These are phyloP conservation scores for Actinostola sp. DNA, from an alignment of 92 coral and sea anemone genomes.

Conservation along the genomic window DNA sequence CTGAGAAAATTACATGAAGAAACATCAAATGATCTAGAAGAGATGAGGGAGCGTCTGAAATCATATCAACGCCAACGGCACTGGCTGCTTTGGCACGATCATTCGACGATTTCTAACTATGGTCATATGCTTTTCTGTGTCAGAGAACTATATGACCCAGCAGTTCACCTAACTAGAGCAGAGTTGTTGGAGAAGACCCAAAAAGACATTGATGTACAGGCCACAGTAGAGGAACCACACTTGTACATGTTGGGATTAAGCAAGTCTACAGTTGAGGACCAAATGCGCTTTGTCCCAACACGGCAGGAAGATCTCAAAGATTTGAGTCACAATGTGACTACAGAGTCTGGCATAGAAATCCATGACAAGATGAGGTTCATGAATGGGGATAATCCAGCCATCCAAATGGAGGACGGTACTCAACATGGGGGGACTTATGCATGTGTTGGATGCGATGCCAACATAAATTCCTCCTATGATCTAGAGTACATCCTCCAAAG, in stretches of 20 bases:
- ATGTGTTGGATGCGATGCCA: slow-evolving; percentile 15
- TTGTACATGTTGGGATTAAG: slow-evolving; percentile 5
- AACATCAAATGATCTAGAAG: not conserved
- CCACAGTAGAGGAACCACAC: slow-evolving; percentile 8
- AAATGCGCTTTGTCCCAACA: slow-evolving; percentile 1
- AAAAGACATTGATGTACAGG: slow-evolving; percentile 19
- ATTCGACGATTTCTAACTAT: slow-evolving; percentile 1
- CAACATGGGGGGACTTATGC: slow-evolving; percentile 28
- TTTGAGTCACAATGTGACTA: not conserved
- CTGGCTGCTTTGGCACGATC: slow-evolving; percentile 29
- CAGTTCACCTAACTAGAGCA: slow-evolving; percentile 10
- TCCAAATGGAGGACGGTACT: slow-evolving; percentile 16
- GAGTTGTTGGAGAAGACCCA: no score
- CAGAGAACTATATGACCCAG: slow-evolving; percentile 14
- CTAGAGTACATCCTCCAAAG: slow-evolving; percentile 18
- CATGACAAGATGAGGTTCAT: slow-evolving; percentile 24
- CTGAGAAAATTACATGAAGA: not conserved
- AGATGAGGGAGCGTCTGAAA: slow-evolving; percentile 14
- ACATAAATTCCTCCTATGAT: not conserved
- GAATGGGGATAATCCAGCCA: slow-evolving; percentile 26
- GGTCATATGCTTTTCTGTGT: slow-evolving; percentile 12
- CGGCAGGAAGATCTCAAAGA: slow-evolving; percentile 7
- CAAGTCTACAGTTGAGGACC: slow-evolving; percentile 4
- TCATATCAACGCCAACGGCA: slow-evolving; percentile 10
- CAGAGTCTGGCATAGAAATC: not conserved